Base-by-base conservation (phyloP, 2,797 vertebrate genomes). In the Micropoecilia bifurca region DNA sequence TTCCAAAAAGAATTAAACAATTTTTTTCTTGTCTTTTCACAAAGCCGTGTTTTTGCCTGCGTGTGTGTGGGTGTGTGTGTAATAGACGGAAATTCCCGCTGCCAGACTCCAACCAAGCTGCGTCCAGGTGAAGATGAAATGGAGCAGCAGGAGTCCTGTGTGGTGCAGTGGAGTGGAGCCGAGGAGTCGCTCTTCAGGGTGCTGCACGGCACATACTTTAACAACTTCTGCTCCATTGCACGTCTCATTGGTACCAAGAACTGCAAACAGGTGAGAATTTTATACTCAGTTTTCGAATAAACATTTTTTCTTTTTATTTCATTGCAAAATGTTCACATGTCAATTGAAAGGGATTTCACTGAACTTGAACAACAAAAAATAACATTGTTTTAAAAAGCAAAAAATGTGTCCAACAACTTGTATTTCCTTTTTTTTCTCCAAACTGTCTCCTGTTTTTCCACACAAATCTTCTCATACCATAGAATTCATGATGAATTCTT, bases 221-320 rank as follows among this genome's bases (percentile, higher is more conserved):
- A 99, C 96, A 99, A 99, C 95, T 99, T 99, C 96, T 99, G 98
- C 91, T 98, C 97, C 12, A 99, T 99, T 2, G 97, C 98, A 75
- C 95, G 97, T 53, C 97, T 99, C 73, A 97, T 99, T 80, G 97
- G 97, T 59, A 98, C 98, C 33, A 99, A 99, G 94, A 99, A 96
- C 3, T 99, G 98, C 95, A 98, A 97, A 83, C 97, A 99, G 97
- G 98, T 99, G 91, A 89, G 16, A 41, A 59, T 28, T 0, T 43
- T 73, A 53, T 53, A 8, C 20, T 53, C 48, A 9, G 5, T 22
- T 53, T 53, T 25, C 2, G 16, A 9, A 9, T 22, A 45, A 45
- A 45, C 25, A 45, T n/a, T 16, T 1, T 1, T 14, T 9, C 14
- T 71, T 41, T 41, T 41, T 41, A 41, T 39, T 43, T 16, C n/a